These are phyloP conservation scores for Drosophila mojavensis DNA, from an alignment of 1,140 invertebrate genomes.

Conservation along the genomic window DNA sequence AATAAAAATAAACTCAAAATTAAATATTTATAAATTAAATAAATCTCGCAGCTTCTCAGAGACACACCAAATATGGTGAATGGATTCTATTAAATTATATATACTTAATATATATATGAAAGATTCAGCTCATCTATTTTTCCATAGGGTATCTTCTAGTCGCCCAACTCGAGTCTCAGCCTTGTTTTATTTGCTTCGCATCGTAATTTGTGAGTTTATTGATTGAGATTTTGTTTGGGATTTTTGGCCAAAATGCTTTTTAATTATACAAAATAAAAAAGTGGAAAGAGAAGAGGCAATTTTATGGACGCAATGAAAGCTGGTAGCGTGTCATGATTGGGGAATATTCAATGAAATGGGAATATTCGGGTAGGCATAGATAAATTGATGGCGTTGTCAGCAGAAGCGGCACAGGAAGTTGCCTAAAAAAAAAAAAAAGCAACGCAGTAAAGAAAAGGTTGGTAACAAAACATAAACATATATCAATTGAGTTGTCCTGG, in stretches of 20 bases:
- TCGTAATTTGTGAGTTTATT: slow-evolving; percentile 43
- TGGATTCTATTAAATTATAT: too few relatives aligned
- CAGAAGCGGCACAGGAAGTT: slow-evolving; percentile 63
- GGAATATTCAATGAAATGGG: slow-evolving; percentile 18
- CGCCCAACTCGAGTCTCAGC: too few relatives aligned
- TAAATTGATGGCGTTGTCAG: slow-evolving; percentile 37
- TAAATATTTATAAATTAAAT: too few relatives aligned
- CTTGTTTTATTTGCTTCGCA: slow-evolving; percentile 32
- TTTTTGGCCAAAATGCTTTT: slow-evolving; percentile 39
- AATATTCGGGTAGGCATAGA: slow-evolving; percentile 3
- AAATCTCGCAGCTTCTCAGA: too few relatives aligned
- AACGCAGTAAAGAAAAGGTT: not conserved
- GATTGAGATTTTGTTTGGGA: slow-evolving; percentile 29
- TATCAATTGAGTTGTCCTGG: slow-evolving; percentile 73
- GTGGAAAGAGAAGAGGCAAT: slow-evolving; percentile 7
- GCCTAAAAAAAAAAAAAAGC: slow-evolving; percentile 37
- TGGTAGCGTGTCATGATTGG: slow-evolving; percentile 38
- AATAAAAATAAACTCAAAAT: too few relatives aligned
- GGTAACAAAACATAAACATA: slow-evolving; percentile 54
- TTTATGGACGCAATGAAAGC: slow-evolving; percentile 33
- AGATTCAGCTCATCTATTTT: not conserved
- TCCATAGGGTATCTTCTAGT: slow-evolving; percentile 1
- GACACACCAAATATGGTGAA: too few relatives aligned
- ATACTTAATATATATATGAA: too few relatives aligned
- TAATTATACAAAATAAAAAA: slow-evolving; percentile 36